phyloP scores from a whole-genome alignment of 2,113 vertebrate genomes.

The Entelurus aequoreus region DNA sequence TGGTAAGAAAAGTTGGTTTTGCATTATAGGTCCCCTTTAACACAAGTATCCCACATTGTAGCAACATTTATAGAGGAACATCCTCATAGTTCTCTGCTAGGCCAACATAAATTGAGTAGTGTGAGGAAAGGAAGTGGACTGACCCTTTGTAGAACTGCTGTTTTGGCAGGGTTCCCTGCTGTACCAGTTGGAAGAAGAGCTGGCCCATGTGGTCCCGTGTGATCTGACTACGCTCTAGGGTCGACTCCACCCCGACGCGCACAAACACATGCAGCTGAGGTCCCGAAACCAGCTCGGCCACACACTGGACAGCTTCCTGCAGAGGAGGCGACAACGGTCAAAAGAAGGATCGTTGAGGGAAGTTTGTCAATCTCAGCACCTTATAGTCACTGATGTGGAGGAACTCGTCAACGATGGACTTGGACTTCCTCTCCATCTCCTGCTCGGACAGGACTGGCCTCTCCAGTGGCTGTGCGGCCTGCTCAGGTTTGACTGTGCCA shows the following conservation, averaged over 20 bases:
- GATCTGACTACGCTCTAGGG: slow-evolving; percentile 92
- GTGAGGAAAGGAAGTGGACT: slow-evolving; percentile 45
- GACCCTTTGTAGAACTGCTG: slow-evolving; percentile 89
- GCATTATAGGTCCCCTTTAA: too few relatives aligned
- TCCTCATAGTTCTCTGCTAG: too few relatives aligned
- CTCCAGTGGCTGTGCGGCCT: slow-evolving; percentile 60
- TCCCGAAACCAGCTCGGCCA: slow-evolving; percentile 82
- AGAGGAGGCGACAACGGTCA: neutral
- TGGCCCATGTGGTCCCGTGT: slow-evolving; percentile 95
- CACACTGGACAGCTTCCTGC: slow-evolving; percentile 93
- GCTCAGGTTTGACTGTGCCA: slow-evolving; percentile 78
- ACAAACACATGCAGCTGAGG: slow-evolving; percentile 82
- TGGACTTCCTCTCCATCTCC: slow-evolving; percentile 88
- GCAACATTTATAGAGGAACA: too few relatives aligned
- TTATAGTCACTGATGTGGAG: slow-evolving; percentile 97
- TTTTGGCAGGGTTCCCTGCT: slow-evolving; percentile 80
- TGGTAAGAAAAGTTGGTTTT: too few relatives aligned
- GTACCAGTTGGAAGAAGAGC: slow-evolving; percentile 85
- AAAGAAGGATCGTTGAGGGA: too few relatives aligned
- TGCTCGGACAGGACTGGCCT: slow-evolving; percentile 80
- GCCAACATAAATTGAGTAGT: neutral
- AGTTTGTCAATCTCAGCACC: slow-evolving; percentile 62
- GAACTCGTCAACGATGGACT: slow-evolving; percentile 95
- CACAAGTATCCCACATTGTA: too few relatives aligned
- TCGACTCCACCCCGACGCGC: slow-evolving; percentile 87